Evolutionary conservation across 2,797 vertebrate species (phyloP).

Genomic region (Falco berigora): DNA sequence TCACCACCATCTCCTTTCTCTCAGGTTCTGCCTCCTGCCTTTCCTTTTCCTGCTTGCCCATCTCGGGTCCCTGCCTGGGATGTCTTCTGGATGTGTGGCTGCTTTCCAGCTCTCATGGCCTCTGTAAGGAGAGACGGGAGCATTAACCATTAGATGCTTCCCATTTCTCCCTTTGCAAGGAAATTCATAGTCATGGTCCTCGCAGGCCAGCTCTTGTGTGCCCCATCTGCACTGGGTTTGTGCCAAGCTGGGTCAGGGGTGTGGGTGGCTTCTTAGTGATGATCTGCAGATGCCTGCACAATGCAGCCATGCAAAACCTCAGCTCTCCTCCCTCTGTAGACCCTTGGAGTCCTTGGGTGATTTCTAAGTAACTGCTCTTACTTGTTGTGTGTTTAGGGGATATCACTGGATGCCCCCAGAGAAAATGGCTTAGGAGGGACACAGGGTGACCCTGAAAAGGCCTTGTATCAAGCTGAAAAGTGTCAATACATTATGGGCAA

Average conservation of each 20-base stretch:
- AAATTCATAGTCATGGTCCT: accelerated
- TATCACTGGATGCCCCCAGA: background rate
- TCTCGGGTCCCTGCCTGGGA: background rate
- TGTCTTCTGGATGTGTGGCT: background rate
- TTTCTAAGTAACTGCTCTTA: background rate
- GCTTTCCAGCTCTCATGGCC: background rate
- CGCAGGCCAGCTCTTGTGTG: background rate
- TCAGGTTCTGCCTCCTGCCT: background rate
- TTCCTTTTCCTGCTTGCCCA: background rate
- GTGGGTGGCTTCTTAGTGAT: background rate
- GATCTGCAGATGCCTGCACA: background rate
- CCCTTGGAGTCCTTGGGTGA: background rate
- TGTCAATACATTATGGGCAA: accelerated
- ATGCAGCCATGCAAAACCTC: background rate
- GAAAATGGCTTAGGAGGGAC: background rate
- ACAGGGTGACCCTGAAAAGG: background rate
- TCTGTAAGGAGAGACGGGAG: background rate
- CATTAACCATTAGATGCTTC: background rate
- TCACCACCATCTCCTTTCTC: background rate
- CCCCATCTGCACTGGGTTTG: accelerated
- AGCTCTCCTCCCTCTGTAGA: background rate
- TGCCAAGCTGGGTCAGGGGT: background rate
- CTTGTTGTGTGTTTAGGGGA: background rate
- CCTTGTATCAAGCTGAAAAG: background rate
- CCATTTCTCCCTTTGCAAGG: background rate